phyloP scores from a whole-genome alignment of 1,140 invertebrate species.

The Akabosia matsudoensis region DNA sequence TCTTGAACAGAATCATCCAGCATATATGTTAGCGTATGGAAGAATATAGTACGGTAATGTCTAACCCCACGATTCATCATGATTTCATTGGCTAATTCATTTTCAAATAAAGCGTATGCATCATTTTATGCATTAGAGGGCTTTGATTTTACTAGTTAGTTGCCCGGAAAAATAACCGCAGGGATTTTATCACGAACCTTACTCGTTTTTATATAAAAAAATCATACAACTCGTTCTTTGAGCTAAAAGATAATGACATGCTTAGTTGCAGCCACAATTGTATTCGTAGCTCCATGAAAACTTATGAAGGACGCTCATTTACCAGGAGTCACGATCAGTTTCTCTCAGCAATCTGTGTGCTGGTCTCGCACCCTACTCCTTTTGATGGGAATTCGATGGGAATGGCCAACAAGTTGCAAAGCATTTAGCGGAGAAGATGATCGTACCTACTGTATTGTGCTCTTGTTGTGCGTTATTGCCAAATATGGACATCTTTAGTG shows the following conservation, averaged over 20 bases:
- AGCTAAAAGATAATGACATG: not conserved
- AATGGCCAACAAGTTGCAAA: not conserved
- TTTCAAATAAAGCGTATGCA: too few species aligned
- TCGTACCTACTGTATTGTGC: not conserved
- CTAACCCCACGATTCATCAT: too few species aligned
- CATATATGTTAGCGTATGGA: too few species aligned
- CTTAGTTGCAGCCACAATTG: not conserved
- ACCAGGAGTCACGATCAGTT: not conserved
- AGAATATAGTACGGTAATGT: too few species aligned
- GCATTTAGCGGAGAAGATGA: not conserved
- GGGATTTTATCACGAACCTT: too few species aligned
- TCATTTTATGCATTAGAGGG: too few species aligned
- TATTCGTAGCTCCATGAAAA: not conserved
- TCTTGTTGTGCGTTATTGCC: not conserved
- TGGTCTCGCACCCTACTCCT: not conserved
- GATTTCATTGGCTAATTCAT: too few species aligned
- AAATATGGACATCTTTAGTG: slow-evolving; percentile 11
- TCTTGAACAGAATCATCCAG: too few species aligned
- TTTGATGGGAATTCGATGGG: not conserved
- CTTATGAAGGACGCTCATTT: not conserved
- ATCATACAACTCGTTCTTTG: too few species aligned
- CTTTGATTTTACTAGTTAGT: too few species aligned
- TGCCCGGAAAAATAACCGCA: too few species aligned
- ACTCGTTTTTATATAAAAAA: too few species aligned
- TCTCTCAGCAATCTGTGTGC: not conserved